These are phyloP conservation scores for Ariopsis seemanni DNA, from an alignment of 2,113 vertebrate species.

Conservation along the genomic window DNA sequence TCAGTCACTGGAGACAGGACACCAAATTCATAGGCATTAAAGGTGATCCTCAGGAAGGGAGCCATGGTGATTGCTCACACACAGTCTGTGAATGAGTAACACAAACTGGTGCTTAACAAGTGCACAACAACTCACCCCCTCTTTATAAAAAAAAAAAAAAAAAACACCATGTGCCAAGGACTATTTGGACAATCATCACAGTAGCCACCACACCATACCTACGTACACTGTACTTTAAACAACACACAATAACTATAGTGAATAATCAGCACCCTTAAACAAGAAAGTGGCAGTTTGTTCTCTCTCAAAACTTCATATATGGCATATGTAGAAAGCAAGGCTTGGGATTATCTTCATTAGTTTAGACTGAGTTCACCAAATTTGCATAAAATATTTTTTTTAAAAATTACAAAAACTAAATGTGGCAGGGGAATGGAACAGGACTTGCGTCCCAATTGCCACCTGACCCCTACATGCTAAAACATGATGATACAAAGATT, in stretches of 20 bases:
- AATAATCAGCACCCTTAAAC: neutral
- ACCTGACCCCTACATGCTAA: too few relatives aligned
- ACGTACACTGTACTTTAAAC: neutral
- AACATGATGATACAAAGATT: too few relatives aligned
- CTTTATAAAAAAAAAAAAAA: neutral
- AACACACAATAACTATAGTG: neutral
- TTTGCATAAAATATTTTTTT: too few relatives aligned
- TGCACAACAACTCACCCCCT: neutral
- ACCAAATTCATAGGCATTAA: conserved; percentile 90
- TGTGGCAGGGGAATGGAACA: too few relatives aligned
- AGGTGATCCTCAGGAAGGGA: conserved; percentile 91
- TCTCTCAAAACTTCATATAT: neutral
- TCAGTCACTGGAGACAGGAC: conserved; percentile 66
- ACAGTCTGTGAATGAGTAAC: conserved; percentile 54
- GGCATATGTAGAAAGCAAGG: neutral
- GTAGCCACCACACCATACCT: neutral
- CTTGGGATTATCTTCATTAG: neutral
- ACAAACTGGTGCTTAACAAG: conserved; percentile 5
- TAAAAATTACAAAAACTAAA: too few relatives aligned
- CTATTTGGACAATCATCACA: neutral
- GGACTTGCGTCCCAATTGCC: too few relatives aligned
- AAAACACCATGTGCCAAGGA: neutral
- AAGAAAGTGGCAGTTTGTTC: neutral
- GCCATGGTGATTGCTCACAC: conserved; percentile 76
- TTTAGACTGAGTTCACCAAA: too few relatives aligned